Conservation (phyloP, 2,797 vertebrate species). For the Taenioides sp. region DNA sequence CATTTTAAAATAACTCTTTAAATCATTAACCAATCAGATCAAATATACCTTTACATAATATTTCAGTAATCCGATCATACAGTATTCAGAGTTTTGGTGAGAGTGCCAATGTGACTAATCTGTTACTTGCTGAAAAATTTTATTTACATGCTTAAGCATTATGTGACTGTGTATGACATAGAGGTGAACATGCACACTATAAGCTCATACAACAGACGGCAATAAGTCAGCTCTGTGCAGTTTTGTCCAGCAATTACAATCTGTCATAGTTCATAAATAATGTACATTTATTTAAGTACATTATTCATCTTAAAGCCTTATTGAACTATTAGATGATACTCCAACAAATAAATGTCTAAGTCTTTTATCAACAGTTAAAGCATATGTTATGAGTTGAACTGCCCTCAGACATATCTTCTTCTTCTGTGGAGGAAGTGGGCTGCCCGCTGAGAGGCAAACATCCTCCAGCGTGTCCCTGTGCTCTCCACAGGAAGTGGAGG, state of each 20-base stretch:
- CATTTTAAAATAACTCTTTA: too few relatives aligned
- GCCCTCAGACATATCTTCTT: constrained; percentile 16
- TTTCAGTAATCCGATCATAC: too few relatives aligned
- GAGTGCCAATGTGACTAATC: too few relatives aligned
- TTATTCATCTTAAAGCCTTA: constrained; percentile 6
- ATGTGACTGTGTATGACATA: not conserved
- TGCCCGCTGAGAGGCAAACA: constrained; percentile 56
- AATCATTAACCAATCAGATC: too few relatives aligned
- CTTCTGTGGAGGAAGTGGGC: constrained; percentile 53
- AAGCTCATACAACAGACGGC: too few relatives aligned
- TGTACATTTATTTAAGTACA: not conserved
- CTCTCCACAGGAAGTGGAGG: constrained; percentile 62
- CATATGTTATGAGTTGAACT: constrained; percentile 12
- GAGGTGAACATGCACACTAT: too few relatives aligned
- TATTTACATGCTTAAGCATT: too few relatives aligned
- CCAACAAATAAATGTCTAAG: constrained; percentile 2
- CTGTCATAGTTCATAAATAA: not conserved
- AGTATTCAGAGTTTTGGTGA: too few relatives aligned
- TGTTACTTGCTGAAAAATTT: too few relatives aligned
- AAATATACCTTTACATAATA: too few relatives aligned
- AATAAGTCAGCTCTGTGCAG: not conserved
- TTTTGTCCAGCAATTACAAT: not conserved
- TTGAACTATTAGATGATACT: constrained; percentile 11
- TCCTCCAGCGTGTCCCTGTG: constrained; percentile 56
- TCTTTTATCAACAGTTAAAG: not conserved